Base-by-base conservation (phyloP, 2,113 vertebrate genomes). In the Notothenia rossii region DNA sequence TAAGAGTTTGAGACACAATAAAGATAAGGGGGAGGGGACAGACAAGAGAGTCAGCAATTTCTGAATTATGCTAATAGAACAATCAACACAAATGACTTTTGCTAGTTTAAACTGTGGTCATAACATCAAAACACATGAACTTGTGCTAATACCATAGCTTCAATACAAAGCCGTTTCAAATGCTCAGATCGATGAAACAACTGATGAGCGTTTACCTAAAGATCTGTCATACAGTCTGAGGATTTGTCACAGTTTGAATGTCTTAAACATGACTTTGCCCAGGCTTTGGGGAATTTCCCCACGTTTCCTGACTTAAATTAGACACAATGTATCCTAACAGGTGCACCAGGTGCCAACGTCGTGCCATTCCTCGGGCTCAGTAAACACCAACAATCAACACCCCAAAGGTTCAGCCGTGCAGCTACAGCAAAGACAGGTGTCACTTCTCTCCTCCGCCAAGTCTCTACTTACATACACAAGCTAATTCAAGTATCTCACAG, bases 401-500 rank as follows among this genome's bases (percentile, higher is more conserved):
- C 17, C 17, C 17, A 29, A 53, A 55, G 22, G 56, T 63, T 71
- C 65, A 75, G 60, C 73, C 75, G 73, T 22, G 68, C 46, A 51
- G 59, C 82, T 59, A 36, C 58, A 67, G 62, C 71, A 49, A 29
- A 1, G 10, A 62, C 67, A 72, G 81, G 68, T 56, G 53, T 77
- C 59, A 10, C 53, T 59, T 29, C 55, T 62, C 48, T 9, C 22
- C 22, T 20, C 20, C 25, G 3, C 18, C 20, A 53, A 61, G 77
- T n/a, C 59, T 82, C 74, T 54, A 63, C 73, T 78, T 80, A 59
- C 64, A 85, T 54, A 70, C 45, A 70, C 25, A 12, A 17, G 71
- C 79, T 88, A 70, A 81, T 76, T 75, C 69, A 82, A 73, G 29
- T 8, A 17, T 69, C 45, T 65, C 55, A 20, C 15, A 48, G 11